Percentiles rank a stretch among this genome's conserved stretches.
These are phyloP conservation scores for Sceloporus undulatus DNA, from an alignment of 2,113 vertebrate genomes.

Conservation along the genomic window DNA sequence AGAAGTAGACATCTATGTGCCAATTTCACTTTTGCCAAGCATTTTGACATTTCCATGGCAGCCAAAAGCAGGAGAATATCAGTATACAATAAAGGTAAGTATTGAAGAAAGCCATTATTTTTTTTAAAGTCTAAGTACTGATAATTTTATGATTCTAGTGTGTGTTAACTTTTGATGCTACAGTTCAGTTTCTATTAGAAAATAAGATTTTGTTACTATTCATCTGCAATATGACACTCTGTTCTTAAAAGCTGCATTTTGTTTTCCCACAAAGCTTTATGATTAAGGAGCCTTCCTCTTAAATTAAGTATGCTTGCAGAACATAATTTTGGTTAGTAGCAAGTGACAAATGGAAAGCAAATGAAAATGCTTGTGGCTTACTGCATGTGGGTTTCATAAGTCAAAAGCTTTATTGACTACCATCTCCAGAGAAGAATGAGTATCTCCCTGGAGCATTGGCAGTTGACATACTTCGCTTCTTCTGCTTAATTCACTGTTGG, in stretches of 20 bases:
- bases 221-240: background rate
- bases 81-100: slow-evolving; percentile 91
- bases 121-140: background rate
- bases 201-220: background rate
- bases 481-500: background rate
- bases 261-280: background rate
- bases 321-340: background rate
- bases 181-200: background rate
- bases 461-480: slow-evolving; percentile 1
- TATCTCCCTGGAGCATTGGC: background rate
- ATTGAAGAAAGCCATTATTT: background rate
- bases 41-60: slow-evolving; percentile 98
- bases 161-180: background rate
- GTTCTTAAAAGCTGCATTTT: slow-evolving; percentile 19
- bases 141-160: background rate
- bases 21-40: slow-evolving; percentile 88
- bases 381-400: background rate
- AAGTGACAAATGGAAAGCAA: background rate
- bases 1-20: slow-evolving; percentile 92
- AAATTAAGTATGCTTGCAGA: background rate
- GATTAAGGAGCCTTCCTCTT: background rate
- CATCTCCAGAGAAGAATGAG: slow-evolving; percentile 2
- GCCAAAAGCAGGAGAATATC: slow-evolving; percentile 90
- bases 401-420: background rate
- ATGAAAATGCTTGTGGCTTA: slow-evolving; percentile 14